Percentiles rank a stretch among this genome's conserved stretches.
phyloP scores from a whole-genome alignment of 2,888 invertebrate genomes.

The Clostera curtula region DNA sequence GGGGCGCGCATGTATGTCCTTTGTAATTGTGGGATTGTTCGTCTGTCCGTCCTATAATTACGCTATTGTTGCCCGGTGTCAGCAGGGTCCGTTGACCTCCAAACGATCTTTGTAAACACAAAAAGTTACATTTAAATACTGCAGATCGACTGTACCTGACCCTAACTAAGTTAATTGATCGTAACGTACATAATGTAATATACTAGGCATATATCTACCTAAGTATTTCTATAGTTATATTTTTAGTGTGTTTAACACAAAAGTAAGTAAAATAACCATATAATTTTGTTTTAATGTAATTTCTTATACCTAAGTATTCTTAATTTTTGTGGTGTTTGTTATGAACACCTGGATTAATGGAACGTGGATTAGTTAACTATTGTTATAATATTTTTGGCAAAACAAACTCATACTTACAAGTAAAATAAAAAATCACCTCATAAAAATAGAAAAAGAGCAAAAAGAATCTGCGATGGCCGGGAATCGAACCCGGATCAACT shows the following conservation, averaged over 20 bases:
- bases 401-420: no score
- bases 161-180: background rate
- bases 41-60: conserved; percentile 17
- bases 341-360: background rate
- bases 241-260: no score
- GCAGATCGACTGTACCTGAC: background rate
- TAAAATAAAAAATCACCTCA: background rate
- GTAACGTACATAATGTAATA: no score
- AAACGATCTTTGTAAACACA: background rate
- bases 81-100: conserved; percentile 17
- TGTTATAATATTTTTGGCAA: background rate
- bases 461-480: conserved; percentile 69
- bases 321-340: no score
- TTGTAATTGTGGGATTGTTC: conserved; percentile 15
- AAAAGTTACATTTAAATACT: background rate
- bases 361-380: background rate
- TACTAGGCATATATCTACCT: no score
- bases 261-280: no score
- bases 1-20: conserved; percentile 9
- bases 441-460: conserved; percentile 16
- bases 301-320: no score
- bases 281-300: no score
- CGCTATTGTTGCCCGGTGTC: conserved; percentile 16
- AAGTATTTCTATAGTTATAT: no score
- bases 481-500: conserved; percentile 70